Base-by-base conservation (phyloP, 2,797 vertebrate species). In the Sardinella longiceps region DNA sequence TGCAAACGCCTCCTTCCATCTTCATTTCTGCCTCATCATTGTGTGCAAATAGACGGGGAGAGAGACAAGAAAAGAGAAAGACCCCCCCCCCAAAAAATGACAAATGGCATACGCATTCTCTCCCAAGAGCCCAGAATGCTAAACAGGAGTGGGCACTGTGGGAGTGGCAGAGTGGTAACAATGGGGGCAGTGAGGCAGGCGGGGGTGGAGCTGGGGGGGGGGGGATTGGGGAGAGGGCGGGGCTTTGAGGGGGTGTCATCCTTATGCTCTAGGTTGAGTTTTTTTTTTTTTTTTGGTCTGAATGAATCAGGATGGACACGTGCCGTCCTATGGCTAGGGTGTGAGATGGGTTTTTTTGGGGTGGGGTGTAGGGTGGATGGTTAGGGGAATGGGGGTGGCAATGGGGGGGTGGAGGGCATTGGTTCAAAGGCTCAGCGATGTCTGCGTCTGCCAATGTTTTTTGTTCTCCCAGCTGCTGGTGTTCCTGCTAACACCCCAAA, bases 141-240 rank as follows among this genome's bases (percentile, higher is more conserved):
- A 90, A 90, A 90, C 92, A 90, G 89, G 91, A 91, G 89, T 92
- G 82, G 87, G 80, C 84, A 86, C 84, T 86, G 88, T 88, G 60
- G 83, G 84, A 74, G 33, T 6, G 60, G 63, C 82, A 85, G 80
- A 90, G 66, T 81, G 92, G 88, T 91, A 90, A 92, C 60, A 87
- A 88, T 83, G 88, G 88, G 90, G 83, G 77, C 85, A 88, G 87
- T 77, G 82, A 82, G 85, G 63, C 63, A 39, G 25, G n/a, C n/a
- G 25, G 50, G 70, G 28, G 23, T 15, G 53, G 14, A 30, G n/a
- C n/a, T n/a, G n/a, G n/a, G 51, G 51, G 81, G 25, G 48, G 7
- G 28, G 3, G 4, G 56, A 39, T n/a, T 80, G 80, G 50, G 5
- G 23, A 74, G 81, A 58, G 87, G 86, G 84, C 66, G 48, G 81